Evolutionary conservation across 2,797 vertebrate species (phyloP).

Genomic region (Lemur catta): DNA sequence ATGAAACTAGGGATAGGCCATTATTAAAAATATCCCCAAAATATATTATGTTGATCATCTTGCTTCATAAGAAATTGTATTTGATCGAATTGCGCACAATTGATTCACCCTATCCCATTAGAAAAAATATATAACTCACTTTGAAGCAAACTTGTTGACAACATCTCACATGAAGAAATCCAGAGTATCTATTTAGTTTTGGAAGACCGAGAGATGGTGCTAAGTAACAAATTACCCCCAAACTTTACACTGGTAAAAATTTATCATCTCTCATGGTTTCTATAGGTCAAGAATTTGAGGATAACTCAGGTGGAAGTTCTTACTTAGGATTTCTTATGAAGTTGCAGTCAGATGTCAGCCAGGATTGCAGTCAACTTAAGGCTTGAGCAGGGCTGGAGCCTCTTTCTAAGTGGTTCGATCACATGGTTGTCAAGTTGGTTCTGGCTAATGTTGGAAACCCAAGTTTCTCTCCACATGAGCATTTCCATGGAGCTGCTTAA

Average conservation of each 20-base stretch:
- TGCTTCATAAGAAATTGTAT: slow-evolving; percentile 39
- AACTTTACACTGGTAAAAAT: not conserved
- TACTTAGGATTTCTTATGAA: not conserved
- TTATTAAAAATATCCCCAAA: not conserved
- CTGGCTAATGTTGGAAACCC: not conserved
- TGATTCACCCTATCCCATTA: not conserved
- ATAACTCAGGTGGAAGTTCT: not conserved
- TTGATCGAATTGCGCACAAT: not conserved
- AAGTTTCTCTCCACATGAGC: not conserved
- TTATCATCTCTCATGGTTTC: not conserved
- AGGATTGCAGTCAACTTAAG: not conserved
- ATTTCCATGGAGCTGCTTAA: not conserved
- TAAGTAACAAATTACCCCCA: not conserved
- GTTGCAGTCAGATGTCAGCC: not conserved
- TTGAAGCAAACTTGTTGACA: not conserved
- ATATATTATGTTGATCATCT: slow-evolving; percentile 18
- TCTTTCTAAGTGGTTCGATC: not conserved
- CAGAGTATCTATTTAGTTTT: not conserved
- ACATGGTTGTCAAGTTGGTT: not conserved
- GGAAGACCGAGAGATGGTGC: not conserved
- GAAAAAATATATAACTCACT: not conserved
- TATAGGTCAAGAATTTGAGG: not conserved
- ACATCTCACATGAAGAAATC: not conserved
- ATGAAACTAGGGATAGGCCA: not conserved
- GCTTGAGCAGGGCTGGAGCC: not conserved